Base-by-base conservation (phyloP, 2,888 invertebrate species). In the Hymenopus coronatus region DNA sequence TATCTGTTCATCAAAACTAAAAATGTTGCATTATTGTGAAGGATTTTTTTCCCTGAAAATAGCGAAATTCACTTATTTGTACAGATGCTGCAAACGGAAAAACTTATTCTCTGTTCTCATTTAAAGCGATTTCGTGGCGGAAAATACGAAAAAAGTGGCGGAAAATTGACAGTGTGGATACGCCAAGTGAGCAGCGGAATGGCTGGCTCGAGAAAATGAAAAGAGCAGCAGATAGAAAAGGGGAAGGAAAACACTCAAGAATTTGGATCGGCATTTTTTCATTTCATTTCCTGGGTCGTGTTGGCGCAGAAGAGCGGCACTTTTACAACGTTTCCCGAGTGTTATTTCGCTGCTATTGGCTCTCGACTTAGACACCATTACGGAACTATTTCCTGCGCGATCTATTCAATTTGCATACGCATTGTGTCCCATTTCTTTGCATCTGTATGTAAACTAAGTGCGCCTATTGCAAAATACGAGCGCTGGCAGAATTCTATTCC, bases 261-360 rank as follows among this genome's bases (percentile, higher is more conserved):
- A 87, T 87, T 87, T 82, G 40, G 82, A 27, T 87, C 82, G 87
- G 87, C 82, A 87, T 87, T 87, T 33, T 87, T 87, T 87, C 82
- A 87, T 87, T 87, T 82, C 87, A 87, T 87, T 87, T 30, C 82
- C n/a, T 40, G 9, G 54, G 54, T 70, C 54, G 54, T 70, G 20
- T 70, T 25, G 54, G 54, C 20, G 54, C 15, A 25, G 54, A 70
- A 70, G 20, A 70, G 40, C 54, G 54, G 54, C 25, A 25, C 54
- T 70, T 70, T 70, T 70, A 70, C 54, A 70, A 70, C 54, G 25
- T 70, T 70, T 70, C 54, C 54, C 54, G 54, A 70, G 54, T 70
- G 54, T 70, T 70, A 70, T 70, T 70, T 70, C 54, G 54, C 54
- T 70, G 54, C 54, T 70, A 70, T 70, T 70, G 20, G 54, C 54